Conservation (phyloP, 2,113 vertebrate genomes). For the Dryoscopus gambensis region DNA sequence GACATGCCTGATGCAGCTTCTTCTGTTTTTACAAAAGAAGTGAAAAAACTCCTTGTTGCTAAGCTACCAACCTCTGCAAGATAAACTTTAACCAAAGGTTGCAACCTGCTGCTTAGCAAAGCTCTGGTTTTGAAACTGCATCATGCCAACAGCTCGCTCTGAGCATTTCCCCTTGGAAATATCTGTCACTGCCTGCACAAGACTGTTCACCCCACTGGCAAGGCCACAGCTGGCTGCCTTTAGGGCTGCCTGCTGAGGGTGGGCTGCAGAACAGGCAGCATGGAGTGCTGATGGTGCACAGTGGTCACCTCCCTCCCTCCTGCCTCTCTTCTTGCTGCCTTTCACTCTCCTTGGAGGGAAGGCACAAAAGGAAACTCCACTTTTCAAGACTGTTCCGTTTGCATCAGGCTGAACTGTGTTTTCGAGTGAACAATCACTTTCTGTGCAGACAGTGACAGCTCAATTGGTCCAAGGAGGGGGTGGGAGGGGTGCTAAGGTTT, state of each 20-base stretch:
- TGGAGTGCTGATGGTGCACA: not conserved
- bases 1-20: not conserved
- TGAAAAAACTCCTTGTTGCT: not conserved
- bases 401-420: not conserved
- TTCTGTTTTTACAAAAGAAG: not conserved
- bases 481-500: not conserved
- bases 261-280: not conserved
- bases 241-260: not conserved
- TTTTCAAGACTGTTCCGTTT: constrained; percentile 23
- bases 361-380: constrained; percentile 31
- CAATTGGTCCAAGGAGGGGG: constrained; percentile 13
- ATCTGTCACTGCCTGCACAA: not conserved
- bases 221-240: not conserved
- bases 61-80: not conserved
- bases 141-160: not conserved
- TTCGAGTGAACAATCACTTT: constrained; percentile 35
- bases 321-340: not conserved
- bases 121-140: not conserved
- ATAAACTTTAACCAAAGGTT: not conserved
- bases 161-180: not conserved
- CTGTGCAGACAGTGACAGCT: constrained; percentile 46
- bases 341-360: not conserved
- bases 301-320: not conserved
- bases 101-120: not conserved
- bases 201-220: not conserved